Percentiles rank a stretch among this genome's conserved stretches.
Evolutionary conservation across 1,140 invertebrate genomes (phyloP).

Genomic region (Drosophila ananassae): DNA sequence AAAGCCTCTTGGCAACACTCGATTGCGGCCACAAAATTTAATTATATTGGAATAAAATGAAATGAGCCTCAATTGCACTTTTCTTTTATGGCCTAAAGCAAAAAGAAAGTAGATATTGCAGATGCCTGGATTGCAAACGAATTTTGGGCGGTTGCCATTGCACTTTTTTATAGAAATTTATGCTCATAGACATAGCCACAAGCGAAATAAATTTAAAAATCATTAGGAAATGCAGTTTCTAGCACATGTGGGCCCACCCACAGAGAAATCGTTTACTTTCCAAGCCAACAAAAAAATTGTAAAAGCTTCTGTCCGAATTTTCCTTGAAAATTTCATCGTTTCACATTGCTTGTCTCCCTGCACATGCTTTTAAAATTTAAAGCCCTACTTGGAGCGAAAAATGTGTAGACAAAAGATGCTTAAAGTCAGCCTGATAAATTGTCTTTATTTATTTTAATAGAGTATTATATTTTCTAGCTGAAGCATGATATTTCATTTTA

Average conservation of each 20-base stretch:
- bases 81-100: neutral
- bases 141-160: neutral
- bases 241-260: slow-evolving; percentile 26
- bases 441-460: neutral
- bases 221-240: slow-evolving; percentile 36
- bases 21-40: neutral
- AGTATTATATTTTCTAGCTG: neutral
- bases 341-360: neutral
- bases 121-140: neutral
- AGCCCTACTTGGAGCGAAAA: neutral
- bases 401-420: neutral
- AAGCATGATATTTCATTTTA: too few species aligned
- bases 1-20: neutral
- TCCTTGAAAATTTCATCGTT: neutral
- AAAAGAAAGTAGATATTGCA: neutral
- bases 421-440: neutral
- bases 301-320: neutral
- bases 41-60: neutral
- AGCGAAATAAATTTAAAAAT: slow-evolving; percentile 58
- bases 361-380: neutral
- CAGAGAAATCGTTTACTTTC: slow-evolving; percentile 1
- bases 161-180: neutral
- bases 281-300: neutral
- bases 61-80: neutral
- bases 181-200: slow-evolving; percentile 13